phyloP scores from a whole-genome alignment of 2,888 invertebrate genomes.

The Taenaris catops region DNA sequence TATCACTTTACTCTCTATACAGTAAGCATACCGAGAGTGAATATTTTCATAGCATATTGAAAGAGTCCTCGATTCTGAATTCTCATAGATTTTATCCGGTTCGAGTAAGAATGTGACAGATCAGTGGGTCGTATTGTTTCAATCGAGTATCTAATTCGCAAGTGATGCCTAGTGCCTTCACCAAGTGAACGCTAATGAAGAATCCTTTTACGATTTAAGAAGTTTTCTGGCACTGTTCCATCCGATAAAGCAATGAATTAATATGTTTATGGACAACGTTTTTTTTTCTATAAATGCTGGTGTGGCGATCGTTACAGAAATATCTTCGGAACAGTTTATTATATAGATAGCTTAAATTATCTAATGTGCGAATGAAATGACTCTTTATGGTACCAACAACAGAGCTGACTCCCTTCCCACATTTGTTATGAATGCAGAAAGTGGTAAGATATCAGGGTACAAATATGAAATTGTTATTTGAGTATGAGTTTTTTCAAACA shows the following conservation, averaged over 20 bases:
- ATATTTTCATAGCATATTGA: constrained; percentile 32
- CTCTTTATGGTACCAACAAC: neutral
- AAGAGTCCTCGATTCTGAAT: constrained; percentile 23
- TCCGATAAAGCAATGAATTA: constrained; percentile 20
- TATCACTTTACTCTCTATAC: constrained; percentile 23
- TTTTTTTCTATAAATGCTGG: constrained; percentile 4
- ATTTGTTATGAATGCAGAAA: constrained; percentile 1
- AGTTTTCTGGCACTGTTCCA: constrained; percentile 23
- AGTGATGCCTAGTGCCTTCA: constrained; percentile 56
- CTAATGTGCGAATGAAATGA: constrained; percentile 10
- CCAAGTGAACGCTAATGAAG: constrained; percentile 40
- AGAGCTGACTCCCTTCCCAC: neutral
- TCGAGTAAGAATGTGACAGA: constrained; percentile 28
- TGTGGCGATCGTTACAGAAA: neutral
- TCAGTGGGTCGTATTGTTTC: constrained; percentile 45
- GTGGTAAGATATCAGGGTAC: constrained; percentile 13
- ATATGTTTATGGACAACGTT: constrained; percentile 3
- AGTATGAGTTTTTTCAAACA: constrained; percentile 16
- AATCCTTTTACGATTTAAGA: constrained; percentile 17
- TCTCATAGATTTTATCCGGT: constrained; percentile 26
- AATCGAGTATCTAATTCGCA: constrained; percentile 43
- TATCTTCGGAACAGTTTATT: constrained; percentile 6
- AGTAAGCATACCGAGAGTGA: constrained; percentile 21
- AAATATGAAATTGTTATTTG: constrained; percentile 11
- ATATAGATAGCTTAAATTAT: constrained; percentile 10